phyloP scores from a whole-genome alignment of 2,888 invertebrate genomes.

The Tupiocoris notatus region DNA sequence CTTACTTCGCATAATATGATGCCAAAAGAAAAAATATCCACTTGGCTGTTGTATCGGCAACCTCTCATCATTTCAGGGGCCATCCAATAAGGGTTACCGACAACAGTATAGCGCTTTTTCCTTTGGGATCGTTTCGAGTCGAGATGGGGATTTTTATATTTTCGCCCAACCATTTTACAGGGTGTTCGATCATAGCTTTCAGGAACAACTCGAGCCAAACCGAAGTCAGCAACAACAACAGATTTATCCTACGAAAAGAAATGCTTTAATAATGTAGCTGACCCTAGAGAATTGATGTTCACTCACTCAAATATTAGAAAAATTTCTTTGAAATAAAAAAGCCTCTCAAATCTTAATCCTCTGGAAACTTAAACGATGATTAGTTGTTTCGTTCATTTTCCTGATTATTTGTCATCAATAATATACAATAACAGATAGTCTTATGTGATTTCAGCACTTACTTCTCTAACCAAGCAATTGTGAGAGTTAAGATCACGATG shows the following conservation, averaged over 20 bases:
- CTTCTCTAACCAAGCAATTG: slow-evolving; percentile 87
- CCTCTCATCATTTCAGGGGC: slow-evolving; percentile 99
- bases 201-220: slow-evolving; percentile 78
- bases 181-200: slow-evolving; percentile 41
- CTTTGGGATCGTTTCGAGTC: slow-evolving; percentile 61
- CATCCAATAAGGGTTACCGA: slow-evolving; percentile 98
- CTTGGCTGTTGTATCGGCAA: slow-evolving; percentile 92
- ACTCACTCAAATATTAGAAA: neutral
- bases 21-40: slow-evolving; percentile 94
- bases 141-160: slow-evolving; percentile 51
- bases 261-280: neutral
- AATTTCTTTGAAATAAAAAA: too few species aligned
- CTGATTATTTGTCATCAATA: too few species aligned
- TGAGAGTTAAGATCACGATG: slow-evolving; percentile 94
- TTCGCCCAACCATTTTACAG: slow-evolving; percentile 50
- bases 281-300: neutral
- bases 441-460: too few species aligned
- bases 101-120: slow-evolving; percentile 89
- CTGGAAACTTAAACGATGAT: too few species aligned
- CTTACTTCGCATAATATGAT: slow-evolving; percentile 92
- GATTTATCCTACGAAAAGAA: slow-evolving; percentile 70
- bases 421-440: too few species aligned
- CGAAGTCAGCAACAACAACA: slow-evolving; percentile 95
- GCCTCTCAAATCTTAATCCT: too few species aligned
- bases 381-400: too few species aligned